These are phyloP conservation scores for Vulpes ferrilata DNA, from an alignment of 2,113 vertebrate species.

Conservation along the genomic window DNA sequence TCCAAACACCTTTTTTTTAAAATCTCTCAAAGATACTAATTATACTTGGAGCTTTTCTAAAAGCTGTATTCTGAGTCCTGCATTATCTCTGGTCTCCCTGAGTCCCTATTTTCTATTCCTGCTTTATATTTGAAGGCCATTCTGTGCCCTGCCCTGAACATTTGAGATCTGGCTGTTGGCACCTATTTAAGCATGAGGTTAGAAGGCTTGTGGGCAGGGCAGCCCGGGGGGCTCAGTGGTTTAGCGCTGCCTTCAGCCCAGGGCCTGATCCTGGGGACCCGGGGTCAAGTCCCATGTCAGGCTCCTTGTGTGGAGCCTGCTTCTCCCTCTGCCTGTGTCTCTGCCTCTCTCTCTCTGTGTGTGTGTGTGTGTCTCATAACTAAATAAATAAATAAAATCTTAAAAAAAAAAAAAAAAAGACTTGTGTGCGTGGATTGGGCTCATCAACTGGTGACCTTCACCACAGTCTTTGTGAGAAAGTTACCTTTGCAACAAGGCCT, in stretches of 20 bases:
- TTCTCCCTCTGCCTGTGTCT: too few species aligned
- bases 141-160: not conserved
- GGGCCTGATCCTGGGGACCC: too few species aligned
- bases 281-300: too few species aligned
- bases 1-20: not conserved
- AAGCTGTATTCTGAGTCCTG: not conserved
- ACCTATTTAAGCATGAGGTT: not conserved
- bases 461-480: not conserved
- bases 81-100: not conserved
- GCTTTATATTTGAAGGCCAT: not conserved
- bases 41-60: not conserved
- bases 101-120: not conserved
- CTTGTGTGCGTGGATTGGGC: not conserved
- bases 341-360: too few species aligned
- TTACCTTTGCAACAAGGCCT: not conserved
- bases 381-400: too few species aligned
- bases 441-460: not conserved
- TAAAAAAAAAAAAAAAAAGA: not conserved
- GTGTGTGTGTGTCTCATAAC: too few species aligned
- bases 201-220: not conserved
- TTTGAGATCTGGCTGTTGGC: not conserved
- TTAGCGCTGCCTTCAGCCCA: too few species aligned
- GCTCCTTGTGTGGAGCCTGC: too few species aligned
- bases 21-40: not conserved
- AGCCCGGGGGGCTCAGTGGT: too few species aligned